Evolutionary conservation across 2,797 vertebrate genomes (phyloP), one percentile per base, ranked within the genome.

Genomic region (Bovichtus diacanthus): DNA sequence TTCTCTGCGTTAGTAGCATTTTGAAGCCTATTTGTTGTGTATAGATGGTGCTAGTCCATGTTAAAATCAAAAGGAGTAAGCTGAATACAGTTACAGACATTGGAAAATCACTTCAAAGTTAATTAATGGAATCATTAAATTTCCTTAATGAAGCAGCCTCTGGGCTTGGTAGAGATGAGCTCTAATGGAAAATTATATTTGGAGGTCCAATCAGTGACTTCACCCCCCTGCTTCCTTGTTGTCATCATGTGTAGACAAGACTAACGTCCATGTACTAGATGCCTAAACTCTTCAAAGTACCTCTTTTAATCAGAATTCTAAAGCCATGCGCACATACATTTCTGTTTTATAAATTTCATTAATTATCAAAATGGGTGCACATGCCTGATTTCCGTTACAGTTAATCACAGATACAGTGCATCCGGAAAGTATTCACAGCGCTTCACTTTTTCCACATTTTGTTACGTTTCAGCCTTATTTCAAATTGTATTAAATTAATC

Each of bases 161-260:
- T 86, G 87, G 92, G 88, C 91, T 64, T 50, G 31, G 73, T 72
- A 67, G 63, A 70, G 60, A 77, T 68, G 74, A 87, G 80, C 72
- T 81, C 21, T 90, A 91, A 91, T 94, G 82, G 90, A 76, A 92
- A 85, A 84, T 91, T 90, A 90, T 90, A 91, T 93, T 91, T 90
- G 82, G 90, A 85, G 85, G 89, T 85, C 79, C 61, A 86, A 89
- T 90, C 87, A 84, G 55, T 36, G 75, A 49, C 36, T 73, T 13
- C 6, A 8, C 2, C 46, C 39, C 15, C 19, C 25, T 72, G 63
- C 81, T 75, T 82, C 41, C 58, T 67, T 87, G 81, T 85, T 88
- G 83, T 88, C 64, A 31, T 62, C 19, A 53, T 76, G 23, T 77
- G 61, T 46, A 58, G 68, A 56, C 38, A 53, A 71, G n/a, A 25